Evolutionary conservation across 2,797 vertebrate species (phyloP).

Genomic region (Oreortyx pictus): DNA sequence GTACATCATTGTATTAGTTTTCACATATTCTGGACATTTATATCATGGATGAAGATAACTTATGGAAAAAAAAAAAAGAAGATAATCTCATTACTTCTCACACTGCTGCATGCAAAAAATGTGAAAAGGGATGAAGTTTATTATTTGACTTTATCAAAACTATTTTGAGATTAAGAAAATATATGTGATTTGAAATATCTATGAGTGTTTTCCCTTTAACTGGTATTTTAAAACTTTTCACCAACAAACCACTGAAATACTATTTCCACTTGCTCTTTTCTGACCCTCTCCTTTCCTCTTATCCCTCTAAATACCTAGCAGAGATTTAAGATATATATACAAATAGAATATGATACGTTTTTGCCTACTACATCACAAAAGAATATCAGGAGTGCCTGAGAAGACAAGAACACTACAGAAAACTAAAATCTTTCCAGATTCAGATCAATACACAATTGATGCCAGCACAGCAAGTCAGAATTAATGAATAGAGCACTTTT

Average conservation of each 20-base stretch:
- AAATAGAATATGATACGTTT: neutral
- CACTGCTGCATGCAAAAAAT: neutral
- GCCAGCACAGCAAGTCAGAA: neutral
- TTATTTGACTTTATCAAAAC: neutral
- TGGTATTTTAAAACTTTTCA: neutral
- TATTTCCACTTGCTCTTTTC: neutral
- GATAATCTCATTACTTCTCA: neutral
- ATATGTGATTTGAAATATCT: neutral
- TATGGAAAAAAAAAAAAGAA: too few relatives aligned
- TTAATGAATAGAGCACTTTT: conserved; percentile 24
- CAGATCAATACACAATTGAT: conserved; percentile 33
- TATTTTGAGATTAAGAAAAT: neutral
- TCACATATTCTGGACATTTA: neutral
- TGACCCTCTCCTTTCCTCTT: neutral
- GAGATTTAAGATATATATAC: neutral
- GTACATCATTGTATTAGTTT: neutral
- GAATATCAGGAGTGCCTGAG: neutral
- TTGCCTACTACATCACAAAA: neutral
- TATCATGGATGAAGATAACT: neutral
- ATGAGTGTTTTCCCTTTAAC: neutral
- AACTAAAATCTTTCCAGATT: neutral
- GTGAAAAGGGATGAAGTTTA: neutral
- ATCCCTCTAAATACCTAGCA: neutral
- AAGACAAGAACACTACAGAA: neutral
- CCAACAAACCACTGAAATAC: neutral